Base-by-base conservation (phyloP, 35 echinoderm and acorn worm species). In the Eucidaris tribuloides region DNA sequence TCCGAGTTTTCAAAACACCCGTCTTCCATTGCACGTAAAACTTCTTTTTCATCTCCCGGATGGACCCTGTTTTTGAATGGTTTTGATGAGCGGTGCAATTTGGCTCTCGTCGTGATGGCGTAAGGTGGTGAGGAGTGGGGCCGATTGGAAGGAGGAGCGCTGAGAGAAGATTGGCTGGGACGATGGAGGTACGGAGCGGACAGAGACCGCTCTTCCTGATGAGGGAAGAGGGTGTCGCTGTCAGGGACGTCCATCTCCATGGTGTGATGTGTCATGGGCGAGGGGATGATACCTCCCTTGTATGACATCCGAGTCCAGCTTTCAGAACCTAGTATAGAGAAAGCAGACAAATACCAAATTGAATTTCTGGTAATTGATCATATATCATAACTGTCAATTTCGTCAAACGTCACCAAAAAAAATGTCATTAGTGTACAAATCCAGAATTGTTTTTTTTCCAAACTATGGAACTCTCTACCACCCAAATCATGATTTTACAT, bases 111-210 rank as follows among this genome's bases (percentile, higher is more conserved):
- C 64, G 30, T 7, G 5, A 68, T 30, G 28, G 68, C 29, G 68
- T 74, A 74, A 44, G 68, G 15, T 35, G 68, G 68, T 7, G 68
- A 74, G 36, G 68, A 74, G 37, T 74, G 68, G 37, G 68, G 68
- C 24, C 68, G 14, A 24, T 14, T 33, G 9, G 24, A 40, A 40
- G 68, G 68, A 25, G 28, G 38, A n/a, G 44, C 68, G 36, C 44
- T 33, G 35, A 74, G 68, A 1, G 68, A 74, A 5, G 68, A 74
- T 40, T 35, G 29, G 36, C 68, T 74, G 68, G 68, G 68, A 9
- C 68, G 68, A 14, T 74, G 68, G 39, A 74, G 68, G 68, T 42
- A 74, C 18, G 68, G 68, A 40, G 68, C 68, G 13, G 68, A 74
- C 35, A 74, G 68, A 22, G 68, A 74, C 11, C 68, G 68, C n/a